These are phyloP conservation scores for Meiosimyza platycephala DNA, from an alignment of 2,888 invertebrate genomes.

Conservation along the genomic window DNA sequence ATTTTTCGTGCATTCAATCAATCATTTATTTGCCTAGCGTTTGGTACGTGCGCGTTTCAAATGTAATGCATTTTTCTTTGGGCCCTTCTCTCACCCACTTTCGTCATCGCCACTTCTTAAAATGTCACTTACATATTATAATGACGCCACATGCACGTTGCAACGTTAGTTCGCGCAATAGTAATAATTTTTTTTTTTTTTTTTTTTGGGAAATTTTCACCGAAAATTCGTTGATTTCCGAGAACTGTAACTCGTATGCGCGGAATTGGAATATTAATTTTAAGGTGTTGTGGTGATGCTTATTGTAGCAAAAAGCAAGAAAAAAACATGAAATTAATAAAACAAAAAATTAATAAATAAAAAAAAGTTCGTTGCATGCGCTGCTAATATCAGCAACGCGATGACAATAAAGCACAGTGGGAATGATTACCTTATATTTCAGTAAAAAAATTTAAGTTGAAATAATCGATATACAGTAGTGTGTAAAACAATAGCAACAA, in stretches of 20 bases:
- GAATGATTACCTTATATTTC: background rate
- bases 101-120: too few species aligned
- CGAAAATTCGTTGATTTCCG: too few species aligned
- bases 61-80: too few species aligned
- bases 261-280: background rate
- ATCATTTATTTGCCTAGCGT: too few species aligned
- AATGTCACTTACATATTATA: too few species aligned
- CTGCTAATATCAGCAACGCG: background rate
- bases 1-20: too few species aligned
- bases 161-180: background rate
- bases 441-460: slow-evolving; percentile 19
- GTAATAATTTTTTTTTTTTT: slow-evolving; percentile 6
- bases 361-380: background rate
- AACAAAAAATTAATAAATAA: background rate
- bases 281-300: too few species aligned
- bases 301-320: background rate
- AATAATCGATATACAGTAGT: slow-evolving; percentile 4
- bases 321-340: background rate
- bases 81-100: too few species aligned
- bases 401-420: background rate
- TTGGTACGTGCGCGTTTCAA: too few species aligned
- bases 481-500: background rate
- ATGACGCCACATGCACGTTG: too few species aligned
- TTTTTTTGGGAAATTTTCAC: slow-evolving; percentile 7
- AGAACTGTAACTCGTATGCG: background rate